Evolutionary conservation across 2,888 invertebrate species (phyloP), one percentile per base, ranked within the genome.

Genomic region (Ochropleura plecta): DNA sequence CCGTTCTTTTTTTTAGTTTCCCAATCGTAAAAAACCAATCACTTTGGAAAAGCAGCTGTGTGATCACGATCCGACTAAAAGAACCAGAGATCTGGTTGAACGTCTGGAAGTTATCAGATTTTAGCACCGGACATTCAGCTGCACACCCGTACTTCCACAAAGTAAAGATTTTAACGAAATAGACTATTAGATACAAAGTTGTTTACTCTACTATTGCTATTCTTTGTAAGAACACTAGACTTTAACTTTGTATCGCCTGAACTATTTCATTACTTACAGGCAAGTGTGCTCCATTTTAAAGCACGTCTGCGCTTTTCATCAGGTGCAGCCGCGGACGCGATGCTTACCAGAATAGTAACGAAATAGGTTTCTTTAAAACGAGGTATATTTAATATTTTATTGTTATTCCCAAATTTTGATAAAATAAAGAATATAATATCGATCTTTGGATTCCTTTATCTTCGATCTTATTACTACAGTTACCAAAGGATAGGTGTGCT

Each of bases 281-380:
- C 57, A 53, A 66, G n/a, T 40, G 44, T 70, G 64, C 63, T 70
- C 60, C 53, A 73, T 62, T 70, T 80, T 65, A 57, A 55, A 80
- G 44, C 82, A 85, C 71, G 85, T 82, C 49, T 60, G 63, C 62
- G 77, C 71, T 70, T 82, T 82, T 46, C 69, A 60, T 72, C 85
- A 72, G 51, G 63, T 76, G 46, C 63, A 64, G 59, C 51, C 64
- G 69, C 59, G 18, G 76, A 66, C 71, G 59, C n/a, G 44, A 49
- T 20, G 49, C 48, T 66, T 70, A 51, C 46, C 12, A 55, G 69
- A 85, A 76, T 70, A 69, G 63, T 66, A 81, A 84, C 66, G 42
- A 76, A 66, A 76, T 63, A 59, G 12, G 14, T 59, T 49, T 64
- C 60, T 57, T 73, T 48, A 66, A 20, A 59, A 40, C 8, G 46